These are phyloP conservation scores for Prorops nasuta DNA, from an alignment of 1,140 invertebrate genomes.

Conservation along the genomic window DNA sequence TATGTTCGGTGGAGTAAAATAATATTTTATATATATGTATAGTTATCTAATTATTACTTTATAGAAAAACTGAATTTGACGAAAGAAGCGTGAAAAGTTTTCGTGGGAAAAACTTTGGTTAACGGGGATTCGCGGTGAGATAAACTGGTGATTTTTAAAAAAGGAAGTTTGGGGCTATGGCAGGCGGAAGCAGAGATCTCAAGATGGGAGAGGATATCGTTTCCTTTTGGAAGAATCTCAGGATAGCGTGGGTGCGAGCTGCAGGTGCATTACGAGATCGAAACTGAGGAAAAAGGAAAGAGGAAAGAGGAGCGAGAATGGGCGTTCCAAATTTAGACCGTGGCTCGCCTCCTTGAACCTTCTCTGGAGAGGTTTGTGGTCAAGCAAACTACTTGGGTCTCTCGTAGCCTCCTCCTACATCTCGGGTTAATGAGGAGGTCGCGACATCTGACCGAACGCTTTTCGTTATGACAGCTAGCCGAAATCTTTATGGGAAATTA, in stretches of 20 bases:
- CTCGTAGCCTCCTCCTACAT: conserved; percentile 15
- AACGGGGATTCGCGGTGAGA: too few relatives aligned
- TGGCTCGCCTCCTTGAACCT: conserved; percentile 23
- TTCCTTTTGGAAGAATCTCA: conserved; percentile 23
- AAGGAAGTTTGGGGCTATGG: too few relatives aligned
- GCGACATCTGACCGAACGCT: conserved; percentile 41
- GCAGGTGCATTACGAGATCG: conserved; percentile 41
- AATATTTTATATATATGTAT: too few relatives aligned
- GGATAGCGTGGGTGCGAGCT: conserved; percentile 27
- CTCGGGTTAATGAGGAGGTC: conserved; percentile 44
- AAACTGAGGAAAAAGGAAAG: conserved; percentile 17
- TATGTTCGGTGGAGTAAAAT: too few relatives aligned
- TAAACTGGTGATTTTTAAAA: too few relatives aligned
- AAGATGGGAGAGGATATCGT: conserved; percentile 32
- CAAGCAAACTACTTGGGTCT: conserved; percentile 24
- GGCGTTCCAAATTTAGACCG: conserved; percentile 45
- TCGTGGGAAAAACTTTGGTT: too few relatives aligned
- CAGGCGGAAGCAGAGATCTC: conserved; percentile 36
- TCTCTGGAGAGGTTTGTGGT: conserved; percentile 42
- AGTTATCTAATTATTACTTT: too few relatives aligned
- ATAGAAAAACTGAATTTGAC: too few relatives aligned
- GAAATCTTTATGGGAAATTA: conserved; percentile 44
- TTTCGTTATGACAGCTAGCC: conserved; percentile 43
- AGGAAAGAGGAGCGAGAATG: conserved; percentile 27
- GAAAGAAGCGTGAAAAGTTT: too few relatives aligned